Evolutionary conservation across 2,113 vertebrate species (phyloP), one percentile per base, ranked within the genome.

Genomic region (Haemorhous mexicanus): DNA sequence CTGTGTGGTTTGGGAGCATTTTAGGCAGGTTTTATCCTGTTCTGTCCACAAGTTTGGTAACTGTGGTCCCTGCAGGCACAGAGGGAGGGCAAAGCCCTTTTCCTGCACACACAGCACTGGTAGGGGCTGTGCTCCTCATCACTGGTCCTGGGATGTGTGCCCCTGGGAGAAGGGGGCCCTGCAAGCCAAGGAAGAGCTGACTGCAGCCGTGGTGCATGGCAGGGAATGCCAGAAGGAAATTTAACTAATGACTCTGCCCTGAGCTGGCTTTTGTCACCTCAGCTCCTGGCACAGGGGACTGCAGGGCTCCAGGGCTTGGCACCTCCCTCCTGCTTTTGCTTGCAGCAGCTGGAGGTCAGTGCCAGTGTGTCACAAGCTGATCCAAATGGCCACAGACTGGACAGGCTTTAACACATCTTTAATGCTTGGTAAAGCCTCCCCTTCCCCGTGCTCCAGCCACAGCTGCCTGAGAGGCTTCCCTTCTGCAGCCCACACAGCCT

Each of bases 101-200:
- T 23, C 19, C 33, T 46, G 16, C 72, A 72, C 0, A 0, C 33
- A 66, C 26, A 52, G 72, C 0, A 0, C 50, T 64, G 75, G 21
- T 7, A 24, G 37, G 28, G n/a, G 14, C 28, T 1, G 1, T 47
- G 50, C 26, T 83, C 20, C 52, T 26, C 74, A 22, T 46, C 39
- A 5, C 58, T 63, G 33, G 4, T 66, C 35, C 64, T 1, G 1
- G 12, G 20, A 56, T 3, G 1, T 3, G 2, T 73, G 46, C 28
- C 37, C 47, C 22, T 15, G 67, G 43, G 49, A 61, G 21, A 46
- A 58, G 47, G 18, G 16, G 18, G 33, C 59, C 43, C 63, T 62
- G 16, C 14, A 30, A 70, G 35, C 8, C 39, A 7, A 2, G 69
- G 13, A 33, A 41, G 35, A 52, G 47, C 72, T 33, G 21, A 6